Conservation (phyloP, 2,888 invertebrate species). For the Chirona hameri region DNA sequence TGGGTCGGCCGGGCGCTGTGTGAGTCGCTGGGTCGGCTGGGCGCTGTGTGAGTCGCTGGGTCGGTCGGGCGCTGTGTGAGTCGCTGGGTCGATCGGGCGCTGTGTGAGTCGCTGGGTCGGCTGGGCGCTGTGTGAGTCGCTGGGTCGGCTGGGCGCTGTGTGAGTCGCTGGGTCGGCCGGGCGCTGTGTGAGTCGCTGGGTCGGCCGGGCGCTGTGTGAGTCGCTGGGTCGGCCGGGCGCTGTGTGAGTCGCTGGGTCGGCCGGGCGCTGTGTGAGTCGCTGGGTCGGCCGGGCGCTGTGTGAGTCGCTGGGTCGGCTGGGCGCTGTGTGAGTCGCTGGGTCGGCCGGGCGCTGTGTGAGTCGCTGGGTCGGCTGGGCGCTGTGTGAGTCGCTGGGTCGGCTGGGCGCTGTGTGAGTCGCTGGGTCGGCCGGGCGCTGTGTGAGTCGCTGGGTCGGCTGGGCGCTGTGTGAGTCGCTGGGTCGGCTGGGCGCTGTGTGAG, state of each 20-base stretch:
- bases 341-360: too few relatives aligned
- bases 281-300: too few relatives aligned
- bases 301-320: conserved; percentile 44
- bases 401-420: conserved; percentile 54
- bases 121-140: conserved; percentile 54
- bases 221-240: too few relatives aligned
- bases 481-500: background rate
- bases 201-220: background rate
- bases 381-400: too few relatives aligned
- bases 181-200: conserved; percentile 52
- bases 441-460: too few relatives aligned
- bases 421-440: background rate
- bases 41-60: too few relatives aligned
- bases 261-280: background rate
- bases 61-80: too few relatives aligned
- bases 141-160: background rate
- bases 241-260: conserved; percentile 50
- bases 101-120: too few relatives aligned
- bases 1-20: too few relatives aligned
- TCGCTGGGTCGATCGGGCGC: conserved; percentile 28
- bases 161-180: too few relatives aligned
- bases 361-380: conserved; percentile 29
- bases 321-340: too few relatives aligned
- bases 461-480: conserved; percentile 52
- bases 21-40: conserved; percentile 44